Percentiles rank a stretch among this genome's conserved stretches.
Evolutionary conservation across 2,888 invertebrate species (phyloP).

Genomic region (Mactromeris polynyma): DNA sequence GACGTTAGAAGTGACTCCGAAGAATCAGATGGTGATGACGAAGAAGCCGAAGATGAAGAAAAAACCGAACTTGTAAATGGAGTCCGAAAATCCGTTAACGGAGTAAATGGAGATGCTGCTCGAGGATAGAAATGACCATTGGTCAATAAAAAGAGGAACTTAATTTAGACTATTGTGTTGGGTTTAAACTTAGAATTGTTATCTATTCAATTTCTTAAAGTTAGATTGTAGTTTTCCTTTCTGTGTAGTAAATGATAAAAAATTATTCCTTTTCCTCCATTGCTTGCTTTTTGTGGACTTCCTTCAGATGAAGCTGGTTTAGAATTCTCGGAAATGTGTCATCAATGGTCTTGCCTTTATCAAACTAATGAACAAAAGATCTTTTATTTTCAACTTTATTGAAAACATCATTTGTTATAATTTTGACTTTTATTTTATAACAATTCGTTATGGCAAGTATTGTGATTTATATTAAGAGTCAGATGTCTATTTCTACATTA

Average conservation of each 20-base stretch:
- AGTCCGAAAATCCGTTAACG: background rate
- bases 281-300: background rate
- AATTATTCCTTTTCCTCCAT: background rate
- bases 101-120: background rate
- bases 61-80: background rate
- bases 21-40: conserved; percentile 50
- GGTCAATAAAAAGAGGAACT: background rate
- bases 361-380: too few species aligned
- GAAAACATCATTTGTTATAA: too few species aligned
- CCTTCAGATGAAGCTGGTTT: too few species aligned
- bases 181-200: background rate
- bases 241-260: background rate
- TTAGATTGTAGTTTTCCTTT: background rate
- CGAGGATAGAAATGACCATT: background rate
- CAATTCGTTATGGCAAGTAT: too few species aligned
- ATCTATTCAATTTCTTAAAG: background rate
- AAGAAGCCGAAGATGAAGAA: conserved; percentile 33
- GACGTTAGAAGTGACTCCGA: conserved; percentile 84
- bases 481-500: too few species aligned
- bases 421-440: background rate
- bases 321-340: background rate
- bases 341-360: too few species aligned
- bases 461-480: too few species aligned
- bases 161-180: background rate
- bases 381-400: too few species aligned